These are phyloP conservation scores for Dasysyrphus tricinctus DNA, from an alignment of 2,888 invertebrate species.

Conservation along the genomic window DNA sequence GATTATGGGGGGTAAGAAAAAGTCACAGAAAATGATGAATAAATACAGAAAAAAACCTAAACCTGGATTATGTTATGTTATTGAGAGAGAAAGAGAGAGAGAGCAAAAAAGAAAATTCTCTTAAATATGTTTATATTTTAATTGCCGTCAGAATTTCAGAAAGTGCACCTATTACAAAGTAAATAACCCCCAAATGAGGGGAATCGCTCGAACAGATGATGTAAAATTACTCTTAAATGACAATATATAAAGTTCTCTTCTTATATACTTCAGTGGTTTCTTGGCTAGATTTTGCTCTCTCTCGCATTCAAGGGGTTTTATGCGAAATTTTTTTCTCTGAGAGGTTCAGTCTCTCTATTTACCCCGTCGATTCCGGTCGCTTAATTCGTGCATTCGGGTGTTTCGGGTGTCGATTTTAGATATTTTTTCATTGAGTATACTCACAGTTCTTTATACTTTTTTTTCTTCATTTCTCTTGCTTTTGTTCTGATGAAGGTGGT, in stretches of 20 bases:
- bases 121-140: background rate
- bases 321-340: constrained; percentile 75
- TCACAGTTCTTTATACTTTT: constrained; percentile 59
- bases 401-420: constrained; percentile 75
- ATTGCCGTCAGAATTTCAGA: constrained; percentile 2
- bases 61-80: background rate
- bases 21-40: constrained; percentile 14
- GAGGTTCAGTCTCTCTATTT: constrained; percentile 76
- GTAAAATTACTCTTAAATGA: constrained; percentile 48
- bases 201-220: constrained; percentile 60
- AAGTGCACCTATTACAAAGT: constrained; percentile 27
- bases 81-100: too few species aligned
- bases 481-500: constrained; percentile 73
- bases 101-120: constrained; percentile 4
- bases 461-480: constrained; percentile 70
- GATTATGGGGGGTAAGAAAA: constrained; percentile 2
- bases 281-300: constrained; percentile 42
- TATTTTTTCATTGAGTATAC: constrained; percentile 67
- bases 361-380: constrained; percentile 76
- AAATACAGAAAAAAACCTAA: constrained; percentile 4
- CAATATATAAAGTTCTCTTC: constrained; percentile 23
- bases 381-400: constrained; percentile 73
- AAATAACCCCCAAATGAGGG: constrained; percentile 37
- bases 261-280: constrained; percentile 47
- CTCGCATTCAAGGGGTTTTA: constrained; percentile 72